phyloP scores from a whole-genome alignment of 2,888 invertebrate species.

The Timema cristinae region DNA sequence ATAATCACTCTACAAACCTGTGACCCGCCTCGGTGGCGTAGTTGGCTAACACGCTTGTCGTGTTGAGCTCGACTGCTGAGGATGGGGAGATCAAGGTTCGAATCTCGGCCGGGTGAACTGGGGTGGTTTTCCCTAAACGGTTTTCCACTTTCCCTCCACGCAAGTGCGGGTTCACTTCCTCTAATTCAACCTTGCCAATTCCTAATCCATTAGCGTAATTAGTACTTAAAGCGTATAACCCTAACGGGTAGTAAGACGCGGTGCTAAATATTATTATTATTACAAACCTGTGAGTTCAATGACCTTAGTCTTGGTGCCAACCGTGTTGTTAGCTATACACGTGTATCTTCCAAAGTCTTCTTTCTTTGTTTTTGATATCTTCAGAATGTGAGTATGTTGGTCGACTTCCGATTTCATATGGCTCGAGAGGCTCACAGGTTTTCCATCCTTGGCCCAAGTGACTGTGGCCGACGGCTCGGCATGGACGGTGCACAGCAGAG shows the following conservation, averaged over 20 bases:
- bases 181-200: no score
- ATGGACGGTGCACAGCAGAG: background rate
- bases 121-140: no score
- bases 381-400: slow-evolving; percentile 32
- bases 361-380: slow-evolving; percentile 40
- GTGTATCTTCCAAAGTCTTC: slow-evolving; percentile 47
- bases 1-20: slow-evolving; percentile 29
- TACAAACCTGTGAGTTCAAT: slow-evolving; percentile 40
- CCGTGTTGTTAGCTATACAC: slow-evolving; percentile 45
- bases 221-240: background rate
- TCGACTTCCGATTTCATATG: background rate
- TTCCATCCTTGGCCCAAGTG: slow-evolving; percentile 3
- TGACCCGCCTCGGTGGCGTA: no score
- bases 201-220: no score
- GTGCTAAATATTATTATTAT: slow-evolving; percentile 4
- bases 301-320: slow-evolving; percentile 39
- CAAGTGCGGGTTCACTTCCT: no score
- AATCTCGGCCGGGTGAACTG: no score
- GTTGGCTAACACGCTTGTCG: no score
- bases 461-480: background rate
- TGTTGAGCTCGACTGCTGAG: no score
- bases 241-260: background rate
- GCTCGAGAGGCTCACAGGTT: background rate
- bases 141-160: no score
- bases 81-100: no score